Base-by-base conservation (phyloP, 2,113 vertebrate genomes). In the Pseudorasbora parva region DNA sequence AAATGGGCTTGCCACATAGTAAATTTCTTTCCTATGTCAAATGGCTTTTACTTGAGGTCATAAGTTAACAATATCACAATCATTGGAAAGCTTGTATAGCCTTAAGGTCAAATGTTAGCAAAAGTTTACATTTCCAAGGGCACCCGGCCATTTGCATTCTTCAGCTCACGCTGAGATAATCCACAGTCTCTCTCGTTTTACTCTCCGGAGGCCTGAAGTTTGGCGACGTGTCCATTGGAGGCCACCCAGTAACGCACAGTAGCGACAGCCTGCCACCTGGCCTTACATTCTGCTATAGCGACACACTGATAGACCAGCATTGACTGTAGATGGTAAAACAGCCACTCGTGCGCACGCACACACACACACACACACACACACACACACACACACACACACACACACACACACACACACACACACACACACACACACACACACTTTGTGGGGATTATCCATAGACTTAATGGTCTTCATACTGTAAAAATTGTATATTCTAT, bases 291-390 rank as follows among this genome's bases (percentile, higher is more conserved):
- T 78, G 41, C 25, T 43, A n/a, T n/a, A 45, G 9, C 66, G 56
- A 66, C 78, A 74, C 77, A 59, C 1, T 71, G 41, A 60, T 12
- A 47, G n/a, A 47, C 10, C 17, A 25, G 11, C 14, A 78, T 62
- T 64, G 57, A 78, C 82, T 68, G 30, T 68, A 82, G 69, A 82
- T 82, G 81, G 71, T 74, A 49, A 84, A 23, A 51, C 4, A 84
- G 25, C 27, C 33, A 71, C 60, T 7, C 15, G 8, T 47, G 25
- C 51, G 43, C 30, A 62, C 85, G 54, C 45, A 23, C 54, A 5
- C 75, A 11, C 54, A 54, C 57, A 17, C 56, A 56, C 30, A 81
- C 57, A 66, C 69, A 54, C 56, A 54, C 23, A 51, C 76, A 62
- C 45, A 66, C 23, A 4, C 11, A 27, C 30, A 45, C 37, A 79